phyloP scores from a whole-genome alignment of 2,888 invertebrate genomes.

The Trimorus sp. region DNA sequence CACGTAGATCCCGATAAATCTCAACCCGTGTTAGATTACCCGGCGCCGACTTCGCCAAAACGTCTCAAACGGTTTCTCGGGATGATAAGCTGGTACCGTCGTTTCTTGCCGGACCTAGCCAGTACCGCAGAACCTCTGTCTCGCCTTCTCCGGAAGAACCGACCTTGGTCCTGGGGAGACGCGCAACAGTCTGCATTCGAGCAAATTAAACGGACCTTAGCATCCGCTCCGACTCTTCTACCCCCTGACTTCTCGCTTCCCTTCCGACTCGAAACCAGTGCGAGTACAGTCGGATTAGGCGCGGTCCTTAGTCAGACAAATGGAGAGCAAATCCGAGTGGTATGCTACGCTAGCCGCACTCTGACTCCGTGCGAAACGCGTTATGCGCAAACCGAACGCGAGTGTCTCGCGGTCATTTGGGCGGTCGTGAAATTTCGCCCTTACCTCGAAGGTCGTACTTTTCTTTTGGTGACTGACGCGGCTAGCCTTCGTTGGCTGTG shows the following conservation, averaged over 20 bases:
- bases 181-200: not conserved
- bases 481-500: constrained; percentile 63
- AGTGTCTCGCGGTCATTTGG: constrained; percentile 58
- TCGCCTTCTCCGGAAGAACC: not conserved
- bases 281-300: not conserved
- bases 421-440: too few species aligned
- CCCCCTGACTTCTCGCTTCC: constrained; percentile 4
- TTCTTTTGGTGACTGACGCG: constrained; percentile 47
- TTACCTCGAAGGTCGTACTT: not conserved
- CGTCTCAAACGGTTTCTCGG: not conserved
- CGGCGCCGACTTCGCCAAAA: not conserved
- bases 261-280: not conserved
- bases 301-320: constrained; percentile 25
- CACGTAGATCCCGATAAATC: constrained; percentile 5
- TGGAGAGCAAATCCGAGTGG: constrained; percentile 31
- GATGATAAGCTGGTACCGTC: not conserved
- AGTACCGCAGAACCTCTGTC: not conserved
- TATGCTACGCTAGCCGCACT: constrained; percentile 62
- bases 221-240: not conserved
- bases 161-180: not conserved
- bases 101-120: not conserved
- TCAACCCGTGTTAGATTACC: not conserved
- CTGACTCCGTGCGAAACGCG: constrained; percentile 47
- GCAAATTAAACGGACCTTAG: not conserved
- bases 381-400: constrained; percentile 61